Conservation (phyloP, 2,888 invertebrate species). For the Cyclophora punctaria region DNA sequence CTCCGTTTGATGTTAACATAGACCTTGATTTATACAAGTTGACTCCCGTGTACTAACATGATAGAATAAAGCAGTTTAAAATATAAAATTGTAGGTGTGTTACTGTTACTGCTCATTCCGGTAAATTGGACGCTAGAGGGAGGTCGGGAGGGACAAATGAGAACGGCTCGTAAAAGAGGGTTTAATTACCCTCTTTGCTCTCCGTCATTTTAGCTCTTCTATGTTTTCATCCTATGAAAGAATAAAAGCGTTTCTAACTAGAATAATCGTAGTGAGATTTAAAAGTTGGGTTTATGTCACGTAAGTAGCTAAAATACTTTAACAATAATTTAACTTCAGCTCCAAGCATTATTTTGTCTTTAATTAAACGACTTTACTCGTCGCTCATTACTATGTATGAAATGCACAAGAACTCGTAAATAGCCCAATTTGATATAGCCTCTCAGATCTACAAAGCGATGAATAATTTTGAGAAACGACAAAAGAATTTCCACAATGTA, state of each 20-base stretch:
- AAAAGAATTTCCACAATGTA: constrained; percentile 32
- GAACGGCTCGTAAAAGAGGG: constrained; percentile 39
- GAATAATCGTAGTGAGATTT: neutral
- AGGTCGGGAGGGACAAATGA: constrained; percentile 35
- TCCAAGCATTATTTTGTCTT: too few species aligned
- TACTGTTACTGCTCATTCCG: constrained; percentile 29
- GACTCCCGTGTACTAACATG: constrained; percentile 12
- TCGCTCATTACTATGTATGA: constrained; percentile 4
- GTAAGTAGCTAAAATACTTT: too few species aligned
- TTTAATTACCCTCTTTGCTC: constrained; percentile 42
- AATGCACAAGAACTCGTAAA: constrained; percentile 4
- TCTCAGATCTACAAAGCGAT: constrained; percentile 22
- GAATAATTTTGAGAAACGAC: constrained; percentile 34
- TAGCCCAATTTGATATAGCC: constrained; percentile 24
- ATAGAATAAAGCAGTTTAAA: constrained; percentile 19
- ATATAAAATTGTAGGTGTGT: constrained; percentile 16
- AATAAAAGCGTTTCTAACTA: constrained; percentile 15
- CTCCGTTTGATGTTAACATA: constrained; percentile 1
- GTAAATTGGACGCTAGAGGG: constrained; percentile 30
- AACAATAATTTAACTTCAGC: too few species aligned
- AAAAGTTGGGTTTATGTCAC: too few species aligned
- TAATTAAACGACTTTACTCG: neutral
- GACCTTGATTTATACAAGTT: constrained; percentile 2
- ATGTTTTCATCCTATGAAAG: constrained; percentile 24
- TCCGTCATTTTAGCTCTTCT: constrained; percentile 34